phyloP scores from a whole-genome alignment of 2,888 invertebrate genomes.

The Digitonthophagus gazella region DNA sequence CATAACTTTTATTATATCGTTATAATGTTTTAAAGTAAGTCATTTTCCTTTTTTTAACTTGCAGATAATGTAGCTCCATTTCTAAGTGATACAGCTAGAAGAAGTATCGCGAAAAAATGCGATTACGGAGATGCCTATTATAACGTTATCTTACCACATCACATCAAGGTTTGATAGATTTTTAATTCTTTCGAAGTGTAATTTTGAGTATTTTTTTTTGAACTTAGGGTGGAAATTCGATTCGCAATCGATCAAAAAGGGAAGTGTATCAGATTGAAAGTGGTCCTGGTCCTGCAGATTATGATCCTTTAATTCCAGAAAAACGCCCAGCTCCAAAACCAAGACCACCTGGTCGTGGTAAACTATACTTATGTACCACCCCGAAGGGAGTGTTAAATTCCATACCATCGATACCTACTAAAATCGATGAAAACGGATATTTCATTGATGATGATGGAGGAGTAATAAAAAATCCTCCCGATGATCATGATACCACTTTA shows the following conservation, averaged over 20 bases:
- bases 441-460: slow-evolving; percentile 36
- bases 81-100: slow-evolving; percentile 28
- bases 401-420: slow-evolving; percentile 44
- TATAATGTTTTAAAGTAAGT: too few relatives aligned
- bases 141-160: background rate
- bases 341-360: slow-evolving; percentile 34
- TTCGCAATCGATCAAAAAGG: slow-evolving; percentile 34
- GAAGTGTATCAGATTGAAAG: slow-evolving; percentile 31
- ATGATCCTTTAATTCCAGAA: slow-evolving; percentile 34
- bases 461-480: slow-evolving; percentile 38
- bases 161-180: background rate
- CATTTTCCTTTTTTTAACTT: slow-evolving; percentile 13
- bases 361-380: slow-evolving; percentile 41
- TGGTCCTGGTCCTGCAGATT: slow-evolving; percentile 37
- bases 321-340: slow-evolving; percentile 22
- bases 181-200: background rate
- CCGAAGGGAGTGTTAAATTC: slow-evolving; percentile 35
- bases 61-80: slow-evolving; percentile 35
- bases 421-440: slow-evolving; percentile 45
- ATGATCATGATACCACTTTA: slow-evolving; percentile 35
- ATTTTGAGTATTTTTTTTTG: background rate
- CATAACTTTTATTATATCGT: too few relatives aligned
- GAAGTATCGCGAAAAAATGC: slow-evolving; percentile 18
- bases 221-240: slow-evolving; percentile 34
- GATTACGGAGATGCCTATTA: slow-evolving; percentile 25